phyloP scores from a whole-genome alignment of 2,113 vertebrate genomes.

The Oncorhynchus masou region DNA sequence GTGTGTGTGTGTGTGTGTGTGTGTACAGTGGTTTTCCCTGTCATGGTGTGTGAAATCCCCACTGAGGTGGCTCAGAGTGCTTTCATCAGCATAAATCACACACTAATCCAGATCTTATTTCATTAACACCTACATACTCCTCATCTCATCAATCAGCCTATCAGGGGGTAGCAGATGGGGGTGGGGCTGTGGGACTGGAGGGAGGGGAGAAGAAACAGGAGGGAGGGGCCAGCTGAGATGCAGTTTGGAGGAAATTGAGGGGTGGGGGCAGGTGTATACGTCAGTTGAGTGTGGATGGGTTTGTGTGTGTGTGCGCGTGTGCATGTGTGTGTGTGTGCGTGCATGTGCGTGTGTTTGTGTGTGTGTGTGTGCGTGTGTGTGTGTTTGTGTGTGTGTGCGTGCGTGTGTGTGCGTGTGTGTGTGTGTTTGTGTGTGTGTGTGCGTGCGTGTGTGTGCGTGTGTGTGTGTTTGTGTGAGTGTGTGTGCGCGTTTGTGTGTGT shows the following conservation, averaged over 20 bases:
- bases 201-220: background rate
- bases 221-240: background rate
- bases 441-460: too few species aligned
- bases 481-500: too few species aligned
- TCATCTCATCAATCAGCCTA: background rate
- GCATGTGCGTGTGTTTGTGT: too few species aligned
- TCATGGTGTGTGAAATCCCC: background rate
- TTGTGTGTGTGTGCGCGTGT: too few species aligned
- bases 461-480: too few species aligned
- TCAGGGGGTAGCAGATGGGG: background rate
- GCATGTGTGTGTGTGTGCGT: background rate
- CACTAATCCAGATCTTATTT: slow-evolving; percentile 1
- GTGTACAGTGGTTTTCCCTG: background rate
- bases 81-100: background rate
- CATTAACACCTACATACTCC: background rate
- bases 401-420: too few species aligned
- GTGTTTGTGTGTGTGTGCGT: too few species aligned
- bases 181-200: background rate
- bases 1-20: background rate
- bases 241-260: background rate
- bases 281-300: too few species aligned
- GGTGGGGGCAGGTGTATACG: too few species aligned
- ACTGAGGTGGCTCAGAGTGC: background rate
- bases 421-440: too few species aligned
- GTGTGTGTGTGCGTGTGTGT: too few species aligned